Percentiles rank a stretch among this genome's conserved stretches.
Evolutionary conservation across 2,888 invertebrate genomes (phyloP).

Genomic region (Pocota personata): DNA sequence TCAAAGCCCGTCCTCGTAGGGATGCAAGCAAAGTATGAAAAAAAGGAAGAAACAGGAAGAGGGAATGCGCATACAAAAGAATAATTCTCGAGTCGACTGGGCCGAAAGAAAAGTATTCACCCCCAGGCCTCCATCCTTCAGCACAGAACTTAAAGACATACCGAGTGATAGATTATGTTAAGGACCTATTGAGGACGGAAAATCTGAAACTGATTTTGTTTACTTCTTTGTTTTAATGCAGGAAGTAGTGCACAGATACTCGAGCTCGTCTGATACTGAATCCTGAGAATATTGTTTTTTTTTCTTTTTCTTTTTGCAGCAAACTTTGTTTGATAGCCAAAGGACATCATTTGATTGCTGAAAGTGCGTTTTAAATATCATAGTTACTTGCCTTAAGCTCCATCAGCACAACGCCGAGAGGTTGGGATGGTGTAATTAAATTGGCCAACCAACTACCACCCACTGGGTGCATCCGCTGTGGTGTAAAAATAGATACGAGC

Average conservation of each 20-base stretch:
- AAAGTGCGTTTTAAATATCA: conserved; percentile 36
- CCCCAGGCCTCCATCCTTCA: conserved; percentile 12
- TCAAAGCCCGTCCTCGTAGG: conserved; percentile 27
- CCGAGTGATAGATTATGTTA: conserved; percentile 66
- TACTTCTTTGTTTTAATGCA: conserved; percentile 62
- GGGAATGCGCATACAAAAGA: conserved; percentile 62
- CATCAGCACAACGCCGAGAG: not conserved
- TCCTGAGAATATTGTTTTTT: not conserved
- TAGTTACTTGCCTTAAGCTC: not conserved
- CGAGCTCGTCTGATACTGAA: conserved; percentile 7
- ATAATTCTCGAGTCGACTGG: conserved; percentile 54
- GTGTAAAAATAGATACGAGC: conserved; percentile 13
- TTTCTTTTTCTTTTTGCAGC: not conserved
- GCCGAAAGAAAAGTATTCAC: conserved; percentile 17
- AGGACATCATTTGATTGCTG: conserved; percentile 54
- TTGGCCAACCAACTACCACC: conserved; percentile 26
- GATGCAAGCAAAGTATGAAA: conserved; percentile 29
- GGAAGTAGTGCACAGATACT: conserved; percentile 35
- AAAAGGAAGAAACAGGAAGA: conserved; percentile 40
- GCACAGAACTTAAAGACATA: conserved; percentile 33
- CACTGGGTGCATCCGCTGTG: not conserved
- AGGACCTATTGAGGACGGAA: conserved; percentile 58
- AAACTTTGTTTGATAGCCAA: conserved; percentile 31
- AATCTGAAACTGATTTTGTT: conserved; percentile 62
- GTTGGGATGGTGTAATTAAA: conserved; percentile 8